These are phyloP conservation scores for Pantelozetes paolii DNA, from an alignment of 2,888 invertebrate species.

Conservation along the genomic window DNA sequence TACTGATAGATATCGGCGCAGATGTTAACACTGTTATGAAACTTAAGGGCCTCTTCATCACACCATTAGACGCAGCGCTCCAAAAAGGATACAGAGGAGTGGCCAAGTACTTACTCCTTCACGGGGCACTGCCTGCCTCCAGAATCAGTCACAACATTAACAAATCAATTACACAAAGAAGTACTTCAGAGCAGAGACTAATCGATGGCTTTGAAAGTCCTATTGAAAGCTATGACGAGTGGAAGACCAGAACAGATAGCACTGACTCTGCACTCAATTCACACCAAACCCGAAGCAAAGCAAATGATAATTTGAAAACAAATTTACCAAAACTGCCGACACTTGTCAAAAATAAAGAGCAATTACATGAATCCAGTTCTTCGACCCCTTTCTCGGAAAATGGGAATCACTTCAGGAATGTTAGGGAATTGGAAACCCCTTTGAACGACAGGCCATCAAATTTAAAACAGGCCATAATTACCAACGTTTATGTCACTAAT, in stretches of 20 bases:
- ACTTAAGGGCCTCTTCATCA: slow-evolving; percentile 68
- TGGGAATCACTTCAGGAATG: slow-evolving; percentile 23
- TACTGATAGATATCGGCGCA: slow-evolving; percentile 52
- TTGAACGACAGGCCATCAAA: slow-evolving; percentile 32
- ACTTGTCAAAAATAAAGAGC: slow-evolving; percentile 20
- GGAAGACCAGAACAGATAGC: slow-evolving; percentile 6
- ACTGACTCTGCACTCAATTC: not conserved
- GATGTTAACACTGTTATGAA: slow-evolving; percentile 43
- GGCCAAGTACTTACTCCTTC: slow-evolving; percentile 84
- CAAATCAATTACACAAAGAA: not conserved
- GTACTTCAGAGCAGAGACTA: not conserved
- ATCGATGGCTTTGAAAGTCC: not conserved
- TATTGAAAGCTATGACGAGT: slow-evolving; percentile 1
- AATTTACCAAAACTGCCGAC: slow-evolving; percentile 39
- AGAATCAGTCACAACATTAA: slow-evolving; percentile 19
- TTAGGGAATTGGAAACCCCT: slow-evolving; percentile 36
- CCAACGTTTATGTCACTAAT: slow-evolving; percentile 43
- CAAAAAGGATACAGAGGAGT: slow-evolving; percentile 80
- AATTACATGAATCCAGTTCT: slow-evolving; percentile 1
- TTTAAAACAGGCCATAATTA: slow-evolving; percentile 43
- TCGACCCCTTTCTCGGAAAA: not conserved
- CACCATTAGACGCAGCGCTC: slow-evolving; percentile 85
- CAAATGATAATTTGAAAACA: not conserved
- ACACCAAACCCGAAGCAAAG: not conserved
- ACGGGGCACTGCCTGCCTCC: slow-evolving; percentile 77